Evolutionary conservation across 2,113 vertebrate genomes (phyloP).

Genomic region (Ovis canadensis): DNA sequence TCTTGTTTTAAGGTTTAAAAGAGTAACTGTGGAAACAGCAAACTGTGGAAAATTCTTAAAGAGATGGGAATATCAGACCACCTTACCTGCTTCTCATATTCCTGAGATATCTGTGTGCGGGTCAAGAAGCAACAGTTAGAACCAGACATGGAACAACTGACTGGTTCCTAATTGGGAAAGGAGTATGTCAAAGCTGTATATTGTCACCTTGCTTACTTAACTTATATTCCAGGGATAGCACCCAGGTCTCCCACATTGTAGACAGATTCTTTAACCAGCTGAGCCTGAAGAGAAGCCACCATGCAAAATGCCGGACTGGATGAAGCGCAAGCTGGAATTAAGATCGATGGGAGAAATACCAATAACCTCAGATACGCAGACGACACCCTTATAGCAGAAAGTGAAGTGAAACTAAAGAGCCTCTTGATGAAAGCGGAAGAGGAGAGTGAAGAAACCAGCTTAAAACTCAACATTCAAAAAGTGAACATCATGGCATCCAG

Average conservation of each 20-base stretch:
- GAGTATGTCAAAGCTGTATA: background rate
- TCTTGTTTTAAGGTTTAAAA: background rate
- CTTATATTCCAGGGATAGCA: background rate
- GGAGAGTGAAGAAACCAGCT: background rate
- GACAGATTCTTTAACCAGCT: background rate
- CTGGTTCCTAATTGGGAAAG: background rate
- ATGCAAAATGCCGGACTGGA: background rate
- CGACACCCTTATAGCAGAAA: background rate
- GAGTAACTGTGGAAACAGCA: background rate
- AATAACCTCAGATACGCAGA: background rate
- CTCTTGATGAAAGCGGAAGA: background rate
- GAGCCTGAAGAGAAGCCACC: background rate
- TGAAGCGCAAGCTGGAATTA: background rate
- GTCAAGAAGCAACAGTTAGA: background rate
- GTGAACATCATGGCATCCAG: background rate
- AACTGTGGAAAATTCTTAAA: background rate
- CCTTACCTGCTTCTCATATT: background rate
- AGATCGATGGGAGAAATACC: background rate
- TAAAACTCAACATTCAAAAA: background rate
- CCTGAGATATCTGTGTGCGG: background rate
- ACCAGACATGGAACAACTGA: background rate
- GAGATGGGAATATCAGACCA: background rate
- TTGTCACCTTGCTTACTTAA: background rate
- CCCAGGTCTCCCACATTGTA: background rate
- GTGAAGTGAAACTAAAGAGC: background rate